phyloP scores from a whole-genome alignment of 37 sponge, comb jelly and placozoan genomes.

The Chondrosia reniformis region DNA sequence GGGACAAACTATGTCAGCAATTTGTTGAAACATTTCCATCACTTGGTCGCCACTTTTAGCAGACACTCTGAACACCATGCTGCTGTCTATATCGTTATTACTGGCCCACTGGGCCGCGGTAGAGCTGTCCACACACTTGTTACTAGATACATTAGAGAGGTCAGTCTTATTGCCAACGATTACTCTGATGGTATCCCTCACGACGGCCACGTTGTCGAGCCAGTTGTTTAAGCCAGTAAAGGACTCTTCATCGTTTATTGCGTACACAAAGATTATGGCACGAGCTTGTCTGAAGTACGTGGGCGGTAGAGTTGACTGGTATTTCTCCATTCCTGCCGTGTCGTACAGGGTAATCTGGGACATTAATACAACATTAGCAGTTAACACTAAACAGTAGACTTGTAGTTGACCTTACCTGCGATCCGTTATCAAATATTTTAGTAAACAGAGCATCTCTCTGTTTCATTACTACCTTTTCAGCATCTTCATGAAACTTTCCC shows the following conservation, averaged over 20 bases:
- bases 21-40: conserved; percentile 49
- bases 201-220: conserved; percentile 20
- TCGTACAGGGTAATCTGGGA: conserved; percentile 66
- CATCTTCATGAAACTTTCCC: conserved; percentile 23
- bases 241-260: conserved; percentile 33
- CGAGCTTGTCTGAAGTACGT: conserved; percentile 63
- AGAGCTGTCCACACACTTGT: conserved; percentile 1
- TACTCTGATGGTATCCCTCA: background rate
- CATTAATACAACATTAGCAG: background rate
- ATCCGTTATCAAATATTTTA: background rate
- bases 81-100: conserved; percentile 20
- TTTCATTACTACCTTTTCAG: background rate
- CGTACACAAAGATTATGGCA: conserved; percentile 52
- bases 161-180: conserved; percentile 65
- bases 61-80: conserved; percentile 49
- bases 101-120: conserved; percentile 25
- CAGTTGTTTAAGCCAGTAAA: conserved; percentile 36
- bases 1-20: conserved; percentile 45
- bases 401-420: background rate
- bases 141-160: no score
- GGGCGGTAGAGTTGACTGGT: conserved; percentile 58
- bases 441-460: background rate
- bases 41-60: conserved; percentile 43
- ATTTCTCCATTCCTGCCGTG: conserved; percentile 74
- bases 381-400: background rate